A percentile compares a stretch with the other conserved stretches of the same genome.
Conservation (phyloP, 2,797 vertebrate genomes). For the Pygocentrus nattereri region DNA sequence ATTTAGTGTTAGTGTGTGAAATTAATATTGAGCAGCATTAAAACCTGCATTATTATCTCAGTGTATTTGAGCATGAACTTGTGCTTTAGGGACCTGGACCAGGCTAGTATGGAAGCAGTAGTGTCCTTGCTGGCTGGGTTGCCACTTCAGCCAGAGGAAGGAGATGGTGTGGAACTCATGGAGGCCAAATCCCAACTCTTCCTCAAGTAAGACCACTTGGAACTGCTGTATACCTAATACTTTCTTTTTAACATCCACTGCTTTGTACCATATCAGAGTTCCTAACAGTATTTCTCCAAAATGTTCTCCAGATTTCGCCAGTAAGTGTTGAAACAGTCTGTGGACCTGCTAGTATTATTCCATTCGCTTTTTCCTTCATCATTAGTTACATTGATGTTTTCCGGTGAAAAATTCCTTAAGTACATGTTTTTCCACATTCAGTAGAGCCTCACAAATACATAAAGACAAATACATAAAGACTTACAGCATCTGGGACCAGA, state of each 20-base stretch:
- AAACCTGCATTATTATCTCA: not conserved
- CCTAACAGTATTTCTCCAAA: too few species aligned
- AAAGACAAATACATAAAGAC: not conserved
- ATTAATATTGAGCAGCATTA: not conserved
- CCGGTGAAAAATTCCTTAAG: too few species aligned
- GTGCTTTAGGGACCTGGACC: slow-evolving; percentile 89
- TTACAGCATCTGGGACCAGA: too few species aligned
- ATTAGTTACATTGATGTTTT: not conserved
- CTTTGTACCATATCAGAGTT: too few species aligned
- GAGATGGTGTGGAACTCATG: slow-evolving; percentile 97
- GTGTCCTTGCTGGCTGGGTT: slow-evolving; percentile 95
- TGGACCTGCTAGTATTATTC: too few species aligned
- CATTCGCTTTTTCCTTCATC: not conserved
- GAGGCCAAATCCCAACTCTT: slow-evolving; percentile 98
- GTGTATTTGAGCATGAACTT: slow-evolving; percentile 71
- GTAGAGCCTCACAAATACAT: too few species aligned
- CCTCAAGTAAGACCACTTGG: slow-evolving; percentile 86
- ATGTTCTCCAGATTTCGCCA: too few species aligned
- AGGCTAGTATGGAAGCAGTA: slow-evolving; percentile 98
- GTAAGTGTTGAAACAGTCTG: too few species aligned
- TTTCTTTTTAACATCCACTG: not conserved
- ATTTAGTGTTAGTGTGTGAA: not conserved
- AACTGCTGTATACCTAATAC: not conserved
- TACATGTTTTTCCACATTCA: too few species aligned
- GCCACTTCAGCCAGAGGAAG: slow-evolving; percentile 95